Evolutionary conservation across 2,888 invertebrate species (phyloP).

Genomic region (Drosophila testacea): DNA sequence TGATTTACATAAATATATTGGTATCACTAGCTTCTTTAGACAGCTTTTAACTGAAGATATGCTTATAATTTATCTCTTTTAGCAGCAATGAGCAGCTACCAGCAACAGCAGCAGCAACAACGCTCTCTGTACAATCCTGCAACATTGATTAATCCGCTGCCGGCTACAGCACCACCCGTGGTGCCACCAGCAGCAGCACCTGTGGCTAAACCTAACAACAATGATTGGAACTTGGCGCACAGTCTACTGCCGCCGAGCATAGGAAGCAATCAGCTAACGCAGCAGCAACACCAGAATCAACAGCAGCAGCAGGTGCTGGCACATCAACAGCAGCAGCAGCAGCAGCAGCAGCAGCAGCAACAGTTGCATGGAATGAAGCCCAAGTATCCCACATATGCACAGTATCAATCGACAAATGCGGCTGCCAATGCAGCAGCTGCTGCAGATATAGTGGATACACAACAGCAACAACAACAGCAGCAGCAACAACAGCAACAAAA

Average conservation of each 20-base stretch:
- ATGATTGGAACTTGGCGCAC: conserved; percentile 67
- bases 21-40: too few relatives aligned
- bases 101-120: conserved; percentile 64
- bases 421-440: conserved; percentile 69
- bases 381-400: conserved; percentile 82
- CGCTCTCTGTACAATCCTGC: conserved; percentile 72
- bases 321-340: conserved; percentile 50
- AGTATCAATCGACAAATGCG: conserved; percentile 79
- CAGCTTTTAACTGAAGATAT: not conserved
- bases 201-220: conserved; percentile 44
- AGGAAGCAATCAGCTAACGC: conserved; percentile 34
- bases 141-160: conserved; percentile 69
- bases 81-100: conserved; percentile 50
- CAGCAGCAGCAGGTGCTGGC: conserved; percentile 44
- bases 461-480: conserved; percentile 47
- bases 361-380: conserved; percentile 56
- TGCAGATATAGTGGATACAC: conserved; percentile 52
- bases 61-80: not conserved
- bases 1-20: too few relatives aligned
- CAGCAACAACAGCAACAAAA: conserved; percentile 62
- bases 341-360: conserved; percentile 52
- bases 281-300: conserved; percentile 47
- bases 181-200: conserved; percentile 28
- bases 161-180: conserved; percentile 27
- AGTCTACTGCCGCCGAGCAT: conserved; percentile 64